Evolutionary conservation across 2,797 vertebrate genomes (phyloP), one percentile per base, ranked within the genome.

Genomic region (Sciaenops ocellatus): DNA sequence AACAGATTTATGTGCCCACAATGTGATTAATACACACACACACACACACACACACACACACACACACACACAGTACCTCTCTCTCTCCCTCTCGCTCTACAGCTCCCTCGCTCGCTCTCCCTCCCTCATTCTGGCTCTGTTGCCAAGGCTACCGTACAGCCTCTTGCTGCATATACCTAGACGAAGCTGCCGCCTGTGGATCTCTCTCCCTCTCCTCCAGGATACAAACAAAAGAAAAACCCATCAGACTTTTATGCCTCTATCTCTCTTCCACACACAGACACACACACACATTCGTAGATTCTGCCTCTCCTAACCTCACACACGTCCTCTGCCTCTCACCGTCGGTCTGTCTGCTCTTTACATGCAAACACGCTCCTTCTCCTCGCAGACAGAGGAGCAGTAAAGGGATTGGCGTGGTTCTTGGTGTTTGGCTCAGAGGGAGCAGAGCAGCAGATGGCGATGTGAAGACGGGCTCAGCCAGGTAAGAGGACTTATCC

Each of bases 121-220:
- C 63, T 91, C 87, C 84, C 89, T 93, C 89, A 71, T 90, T 79
- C 93, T 90, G 82, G 91, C 94, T 93, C 94, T 93, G 94, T 96
- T 96, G 94, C 94, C 95, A 95, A 94, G 95, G 94, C 91, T 93
- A 96, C 95, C 89, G 83, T 85, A 93, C 93, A 95, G 94, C 93
- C 94, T 95, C 94, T 94, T 94, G 91, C 93, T 93, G 94, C 94
- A 94, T 93, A 93, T 93, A 94, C 94, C 93, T 94, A 92, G 93
- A 94, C 82, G 88, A 93, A 86, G 91, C 93, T 86, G 91, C 91
- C 78, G 94, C 92, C 92, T 93, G 92, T 93, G 91, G 93, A 92
- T 93, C 70, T 63, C 69, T 93, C 85, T 86, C 89, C 78, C 87
- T 86, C 81, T 89, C 88, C 88, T 90, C 93, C 87, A 89, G 89